phyloP scores from a whole-genome alignment of 2,888 invertebrate species.

The Caenorhabditis zanzibari region DNA sequence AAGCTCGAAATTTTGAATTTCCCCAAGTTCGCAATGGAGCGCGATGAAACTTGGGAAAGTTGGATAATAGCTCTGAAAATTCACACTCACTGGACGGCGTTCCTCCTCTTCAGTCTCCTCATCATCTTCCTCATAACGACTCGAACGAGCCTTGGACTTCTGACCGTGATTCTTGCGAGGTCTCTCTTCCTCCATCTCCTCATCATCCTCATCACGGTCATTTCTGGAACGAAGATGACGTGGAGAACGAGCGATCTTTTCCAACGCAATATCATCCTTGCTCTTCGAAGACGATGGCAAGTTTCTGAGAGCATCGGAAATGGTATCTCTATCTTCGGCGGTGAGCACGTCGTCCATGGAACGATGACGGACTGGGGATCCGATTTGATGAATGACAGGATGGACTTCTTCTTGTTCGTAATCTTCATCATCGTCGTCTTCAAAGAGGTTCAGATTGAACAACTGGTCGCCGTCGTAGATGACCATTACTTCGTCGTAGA shows the following conservation, averaged over 20 bases:
- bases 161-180: background rate
- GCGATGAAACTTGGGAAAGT: too few species aligned
- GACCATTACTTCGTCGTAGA: conserved; percentile 29
- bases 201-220: background rate
- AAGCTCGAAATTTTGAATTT: too few species aligned
- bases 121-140: background rate
- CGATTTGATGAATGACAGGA: conserved; percentile 1
- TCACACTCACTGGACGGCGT: background rate
- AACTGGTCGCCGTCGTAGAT: conserved; percentile 46
- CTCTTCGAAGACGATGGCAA: background rate
- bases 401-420: conserved; percentile 83
- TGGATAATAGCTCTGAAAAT: too few species aligned
- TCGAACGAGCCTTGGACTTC: too few species aligned
- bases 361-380: conserved; percentile 89
- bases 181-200: background rate
- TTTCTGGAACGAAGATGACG: background rate
- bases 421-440: conserved; percentile 86
- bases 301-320: background rate
- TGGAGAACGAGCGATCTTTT: background rate
- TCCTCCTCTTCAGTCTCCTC: conserved; percentile 11
- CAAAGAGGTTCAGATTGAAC: conserved; percentile 84
- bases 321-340: conserved; percentile 88
- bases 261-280: background rate
- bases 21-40: too few species aligned
- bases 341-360: conserved; percentile 90